Conservation (phyloP, 30 jellyfish, hydroid and myxozoan genomes). For the Cassiopea andromeda region DNA sequence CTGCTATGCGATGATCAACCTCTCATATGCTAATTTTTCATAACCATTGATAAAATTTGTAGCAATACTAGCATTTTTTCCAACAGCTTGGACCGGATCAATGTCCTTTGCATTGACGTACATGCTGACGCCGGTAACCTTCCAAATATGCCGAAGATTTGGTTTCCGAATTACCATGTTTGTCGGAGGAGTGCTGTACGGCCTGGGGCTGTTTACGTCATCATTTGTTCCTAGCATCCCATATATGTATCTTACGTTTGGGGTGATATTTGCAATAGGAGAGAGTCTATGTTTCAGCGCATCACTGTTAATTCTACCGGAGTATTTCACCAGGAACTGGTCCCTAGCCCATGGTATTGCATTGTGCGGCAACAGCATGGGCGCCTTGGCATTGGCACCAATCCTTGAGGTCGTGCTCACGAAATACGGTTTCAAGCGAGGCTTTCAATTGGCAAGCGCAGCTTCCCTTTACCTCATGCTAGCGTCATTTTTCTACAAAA, state of each 20-base stretch:
- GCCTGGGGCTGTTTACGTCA: conserved; percentile 82
- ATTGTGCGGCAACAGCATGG: conserved; percentile 85
- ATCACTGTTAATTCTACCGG: conserved; percentile 83
- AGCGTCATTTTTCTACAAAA: conserved; percentile 77
- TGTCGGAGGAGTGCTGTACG: conserved; percentile 75
- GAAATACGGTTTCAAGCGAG: conserved; percentile 68
- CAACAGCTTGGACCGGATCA: conserved; percentile 95
- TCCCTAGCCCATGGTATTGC: conserved; percentile 95
- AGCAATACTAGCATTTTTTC: background rate
- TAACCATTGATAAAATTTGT: background rate
- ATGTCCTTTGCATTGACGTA: conserved; percentile 81
- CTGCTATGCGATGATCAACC: background rate
- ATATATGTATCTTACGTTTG: conserved; percentile 79
- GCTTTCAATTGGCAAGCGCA: conserved; percentile 76
- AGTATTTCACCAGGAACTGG: conserved; percentile 84
- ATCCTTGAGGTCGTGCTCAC: conserved; percentile 52
- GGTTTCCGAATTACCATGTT: conserved; percentile 86
- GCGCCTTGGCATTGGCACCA: conserved; percentile 91
- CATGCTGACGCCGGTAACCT: conserved; percentile 90
- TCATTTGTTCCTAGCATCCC: conserved; percentile 86
- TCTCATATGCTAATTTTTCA: background rate
- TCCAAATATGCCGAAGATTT: conserved; percentile 71
- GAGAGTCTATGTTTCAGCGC: conserved; percentile 84
- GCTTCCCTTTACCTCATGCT: conserved; percentile 70
- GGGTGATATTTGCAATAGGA: conserved; percentile 80